A percentile compares a stretch with the other conserved stretches of the same genome.
phyloP scores from a whole-genome alignment of 2,888 invertebrate species.

The Xestia c-nigrum region DNA sequence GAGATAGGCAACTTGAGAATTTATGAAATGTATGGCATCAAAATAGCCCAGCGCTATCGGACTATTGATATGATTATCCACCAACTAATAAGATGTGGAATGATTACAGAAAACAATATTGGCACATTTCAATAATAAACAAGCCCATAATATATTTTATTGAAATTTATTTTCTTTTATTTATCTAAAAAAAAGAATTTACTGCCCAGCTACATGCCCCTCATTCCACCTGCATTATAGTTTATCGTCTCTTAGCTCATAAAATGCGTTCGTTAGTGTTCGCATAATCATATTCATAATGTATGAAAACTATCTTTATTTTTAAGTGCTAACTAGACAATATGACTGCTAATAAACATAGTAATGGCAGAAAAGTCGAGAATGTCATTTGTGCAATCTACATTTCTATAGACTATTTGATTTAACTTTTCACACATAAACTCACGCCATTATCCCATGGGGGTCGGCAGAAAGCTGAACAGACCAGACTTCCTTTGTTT shows the following conservation, averaged over 20 bases:
- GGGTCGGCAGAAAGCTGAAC: neutral
- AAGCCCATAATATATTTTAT: neutral
- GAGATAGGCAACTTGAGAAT: too few relatives aligned
- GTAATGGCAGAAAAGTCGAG: neutral
- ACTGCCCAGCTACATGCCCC: neutral
- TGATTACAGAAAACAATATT: neutral
- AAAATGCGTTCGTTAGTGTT: neutral
- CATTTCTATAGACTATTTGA: too few relatives aligned
- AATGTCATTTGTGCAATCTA: neutral
- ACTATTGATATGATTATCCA: slow-evolving; percentile 17
- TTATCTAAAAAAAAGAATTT: neutral
- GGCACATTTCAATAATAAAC: neutral
- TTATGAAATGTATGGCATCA: too few relatives aligned
- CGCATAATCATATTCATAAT: neutral
- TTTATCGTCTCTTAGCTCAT: neutral
- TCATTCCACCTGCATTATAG: neutral
- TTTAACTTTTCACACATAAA: too few relatives aligned
- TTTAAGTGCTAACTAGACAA: neutral
- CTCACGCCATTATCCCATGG: neutral
- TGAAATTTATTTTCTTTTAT: neutral
- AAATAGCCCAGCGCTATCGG: too few relatives aligned
- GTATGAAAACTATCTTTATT: neutral
- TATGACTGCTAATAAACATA: neutral
- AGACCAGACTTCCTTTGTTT: neutral
- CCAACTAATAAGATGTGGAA: neutral